Conservation (phyloP, 2,113 vertebrate species). For the Labrus mixtus region DNA sequence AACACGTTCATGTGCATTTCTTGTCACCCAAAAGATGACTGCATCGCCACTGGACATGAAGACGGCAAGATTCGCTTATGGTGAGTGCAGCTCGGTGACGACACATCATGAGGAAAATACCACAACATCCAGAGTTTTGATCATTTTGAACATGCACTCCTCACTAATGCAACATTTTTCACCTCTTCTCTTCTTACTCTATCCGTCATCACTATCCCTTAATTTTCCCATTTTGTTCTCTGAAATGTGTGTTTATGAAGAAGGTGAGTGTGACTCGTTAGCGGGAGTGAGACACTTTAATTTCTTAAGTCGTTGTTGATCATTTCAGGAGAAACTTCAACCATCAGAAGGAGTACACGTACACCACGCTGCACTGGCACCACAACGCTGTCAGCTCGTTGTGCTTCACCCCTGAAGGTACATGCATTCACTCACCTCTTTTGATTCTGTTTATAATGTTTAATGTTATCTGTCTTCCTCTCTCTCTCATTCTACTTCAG, state of each 20-base stretch:
- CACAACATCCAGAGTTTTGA: too few species aligned
- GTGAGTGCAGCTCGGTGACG: constrained; percentile 74
- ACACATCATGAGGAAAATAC: too few species aligned
- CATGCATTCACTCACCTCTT: neutral
- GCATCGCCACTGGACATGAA: constrained; percentile 92
- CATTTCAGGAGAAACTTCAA: constrained; percentile 91
- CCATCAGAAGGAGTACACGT: constrained; percentile 90
- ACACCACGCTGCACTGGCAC: constrained; percentile 93
- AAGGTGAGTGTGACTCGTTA: too few species aligned
- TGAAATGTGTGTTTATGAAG: too few species aligned
- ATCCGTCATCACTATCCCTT: too few species aligned
- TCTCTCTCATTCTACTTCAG: too few species aligned
- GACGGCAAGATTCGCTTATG: constrained; percentile 96
- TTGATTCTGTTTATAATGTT: neutral
- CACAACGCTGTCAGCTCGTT: constrained; percentile 88
- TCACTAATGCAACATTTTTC: too few species aligned
- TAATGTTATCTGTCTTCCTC: neutral
- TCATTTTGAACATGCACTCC: too few species aligned
- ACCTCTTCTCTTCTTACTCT: too few species aligned
- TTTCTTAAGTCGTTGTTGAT: neutral
- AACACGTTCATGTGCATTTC: constrained; percentile 89
- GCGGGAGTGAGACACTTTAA: too few species aligned
- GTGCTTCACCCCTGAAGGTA: constrained; percentile 92
- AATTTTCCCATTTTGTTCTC: too few species aligned
- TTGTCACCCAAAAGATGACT: constrained; percentile 94